Evolutionary conservation across 2,888 invertebrate species (phyloP), one percentile per base, ranked within the genome.

Genomic region (Xestoiulus laeticollis): DNA sequence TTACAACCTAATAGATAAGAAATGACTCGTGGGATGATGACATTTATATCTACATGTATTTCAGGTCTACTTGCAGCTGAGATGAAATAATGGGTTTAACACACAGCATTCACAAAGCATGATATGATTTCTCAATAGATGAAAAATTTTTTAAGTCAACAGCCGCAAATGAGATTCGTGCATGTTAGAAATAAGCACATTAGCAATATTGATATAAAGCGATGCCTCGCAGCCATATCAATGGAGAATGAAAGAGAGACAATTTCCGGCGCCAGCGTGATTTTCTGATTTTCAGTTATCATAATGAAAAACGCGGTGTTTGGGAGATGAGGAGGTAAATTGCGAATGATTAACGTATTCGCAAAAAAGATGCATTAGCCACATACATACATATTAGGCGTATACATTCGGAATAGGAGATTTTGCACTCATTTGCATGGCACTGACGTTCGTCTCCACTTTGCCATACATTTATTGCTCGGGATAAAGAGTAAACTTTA

Each of bases 281-380:
- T 32, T 78, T 78, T 78, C 78, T 78, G 78, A 78, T 78, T 68
- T 78, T 78, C 30, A 78, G 78, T 78, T 78, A 78, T 78, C 30
- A 78, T 78, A 78, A 78, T 78, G 78, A 78, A 78, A 78, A 78
- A 78, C 30, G 30, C 78, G 10, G 78, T 32, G 78, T 26, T 78
- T 14, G 26, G 30, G 30, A 30, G 26, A 78, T 5, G 26, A 78
- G 78, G 78, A 78, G 78, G 78, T 78, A 78, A 78, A 78, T 30
- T 78, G 78, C 78, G 78, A 30, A 78, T 78, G 78, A 78, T 78
- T 78, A 78, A 78, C 78, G 30, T 78, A 8, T 78, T 78, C 14
- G 26, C 78, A 78, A 16, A 78, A 78, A 78, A 78, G 78, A 78
- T 78, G 78, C 78, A 78, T 78, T 78, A 78, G 78, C 26, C 30